phyloP scores from a whole-genome alignment of 2,888 invertebrate genomes.

The Cremastinae sp. region DNA sequence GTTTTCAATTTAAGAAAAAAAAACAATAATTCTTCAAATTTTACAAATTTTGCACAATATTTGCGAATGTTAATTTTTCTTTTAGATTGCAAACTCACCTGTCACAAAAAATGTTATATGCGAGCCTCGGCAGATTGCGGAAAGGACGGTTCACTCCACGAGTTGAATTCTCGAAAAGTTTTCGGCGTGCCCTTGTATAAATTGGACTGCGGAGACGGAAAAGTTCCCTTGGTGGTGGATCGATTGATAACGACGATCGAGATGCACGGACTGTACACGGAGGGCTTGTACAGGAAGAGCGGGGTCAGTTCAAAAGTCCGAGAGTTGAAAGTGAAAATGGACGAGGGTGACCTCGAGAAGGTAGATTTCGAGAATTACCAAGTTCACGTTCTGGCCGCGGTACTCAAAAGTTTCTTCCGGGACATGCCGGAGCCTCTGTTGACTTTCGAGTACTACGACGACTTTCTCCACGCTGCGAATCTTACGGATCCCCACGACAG shows the following conservation, averaged over 20 bases:
- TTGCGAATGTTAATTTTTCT: too few species aligned
- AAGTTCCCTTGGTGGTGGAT: constrained; percentile 94
- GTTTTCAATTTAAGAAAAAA: neutral
- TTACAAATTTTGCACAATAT: constrained; percentile 25
- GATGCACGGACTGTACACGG: constrained; percentile 94
- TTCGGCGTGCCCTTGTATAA: constrained; percentile 91
- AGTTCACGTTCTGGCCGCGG: constrained; percentile 94
- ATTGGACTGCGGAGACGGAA: constrained; percentile 88
- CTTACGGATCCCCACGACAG: constrained; percentile 91
- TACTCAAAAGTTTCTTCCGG: constrained; percentile 93
- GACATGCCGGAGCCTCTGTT: constrained; percentile 96
- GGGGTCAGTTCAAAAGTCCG: constrained; percentile 92
- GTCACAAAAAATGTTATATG: constrained; percentile 96
- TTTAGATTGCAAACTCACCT: constrained; percentile 92
- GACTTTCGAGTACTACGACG: constrained; percentile 96
- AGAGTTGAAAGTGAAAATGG: constrained; percentile 88
- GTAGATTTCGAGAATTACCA: constrained; percentile 90
- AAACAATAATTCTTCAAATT: constrained; percentile 14
- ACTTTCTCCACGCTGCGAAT: constrained; percentile 94
- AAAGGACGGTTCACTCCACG: constrained; percentile 80
- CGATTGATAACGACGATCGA: constrained; percentile 94
- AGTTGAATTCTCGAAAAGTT: constrained; percentile 84
- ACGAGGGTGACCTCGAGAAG: constrained; percentile 87
- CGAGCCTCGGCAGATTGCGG: constrained; percentile 85
- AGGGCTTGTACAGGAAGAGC: constrained; percentile 96